Evolutionary conservation across 2,113 vertebrate genomes (phyloP).

Genomic region (Campylomormyrus numenius): DNA sequence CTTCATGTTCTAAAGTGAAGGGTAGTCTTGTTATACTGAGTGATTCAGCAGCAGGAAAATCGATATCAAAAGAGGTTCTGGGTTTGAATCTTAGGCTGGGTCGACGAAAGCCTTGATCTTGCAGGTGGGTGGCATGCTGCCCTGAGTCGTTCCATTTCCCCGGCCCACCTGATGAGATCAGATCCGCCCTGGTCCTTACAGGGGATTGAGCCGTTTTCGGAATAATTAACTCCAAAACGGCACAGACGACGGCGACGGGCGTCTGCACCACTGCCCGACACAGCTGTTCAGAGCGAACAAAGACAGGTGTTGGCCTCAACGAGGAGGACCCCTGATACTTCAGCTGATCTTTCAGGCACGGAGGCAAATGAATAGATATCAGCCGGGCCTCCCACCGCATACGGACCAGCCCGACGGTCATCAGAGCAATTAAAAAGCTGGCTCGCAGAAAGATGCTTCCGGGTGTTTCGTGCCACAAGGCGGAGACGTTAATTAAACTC

Average conservation of each 20-base stretch:
- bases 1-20: neutral
- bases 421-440: constrained; percentile 13
- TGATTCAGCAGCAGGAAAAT: neutral
- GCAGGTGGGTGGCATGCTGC: neutral
- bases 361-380: constrained; percentile 7
- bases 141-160: neutral
- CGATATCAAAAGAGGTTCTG: neutral
- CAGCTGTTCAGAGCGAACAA: constrained; percentile 17
- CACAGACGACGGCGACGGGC: neutral
- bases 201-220: neutral
- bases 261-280: neutral
- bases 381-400: constrained; percentile 6
- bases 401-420: constrained; percentile 3
- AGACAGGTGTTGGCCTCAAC: constrained; percentile 24
- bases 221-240: neutral
- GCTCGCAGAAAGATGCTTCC: neutral
- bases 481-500: constrained; percentile 11
- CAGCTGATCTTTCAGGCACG: constrained; percentile 14
- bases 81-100: neutral
- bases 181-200: neutral
- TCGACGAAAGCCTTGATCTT: neutral
- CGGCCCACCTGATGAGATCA: no score
- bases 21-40: neutral
- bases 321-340: constrained; percentile 3
- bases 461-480: neutral